Evolutionary conservation across 2,113 vertebrate genomes (phyloP).

Genomic region (Trinectes maculatus): DNA sequence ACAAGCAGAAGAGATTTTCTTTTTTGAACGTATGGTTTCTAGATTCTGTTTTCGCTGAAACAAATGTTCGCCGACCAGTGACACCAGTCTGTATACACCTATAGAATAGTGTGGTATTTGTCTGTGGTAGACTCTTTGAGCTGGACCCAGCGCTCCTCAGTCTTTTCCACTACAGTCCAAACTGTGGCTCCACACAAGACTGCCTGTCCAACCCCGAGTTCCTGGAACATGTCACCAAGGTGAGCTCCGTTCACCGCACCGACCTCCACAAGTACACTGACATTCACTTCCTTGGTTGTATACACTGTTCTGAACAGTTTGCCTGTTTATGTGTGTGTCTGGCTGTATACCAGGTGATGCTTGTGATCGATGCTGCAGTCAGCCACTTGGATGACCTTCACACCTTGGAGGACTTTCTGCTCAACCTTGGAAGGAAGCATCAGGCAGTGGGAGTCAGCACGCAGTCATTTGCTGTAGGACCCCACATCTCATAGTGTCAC

Average conservation of each 20-base stretch:
- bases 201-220: constrained; percentile 92
- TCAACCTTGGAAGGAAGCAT: constrained; percentile 91
- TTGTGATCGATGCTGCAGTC: constrained; percentile 93
- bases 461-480: constrained; percentile 90
- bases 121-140: constrained; percentile 89
- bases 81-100: constrained; percentile 25
- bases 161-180: constrained; percentile 91
- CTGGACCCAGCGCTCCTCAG: constrained; percentile 89
- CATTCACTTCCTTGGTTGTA: background rate
- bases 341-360: constrained; percentile 87
- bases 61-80: constrained; percentile 16
- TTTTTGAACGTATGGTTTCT: constrained; percentile 35
- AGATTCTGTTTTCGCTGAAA: constrained; percentile 30
- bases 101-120: constrained; percentile 49
- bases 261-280: background rate
- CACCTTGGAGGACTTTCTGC: constrained; percentile 89
- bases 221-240: constrained; percentile 94
- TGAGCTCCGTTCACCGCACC: constrained; percentile 71
- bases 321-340: background rate
- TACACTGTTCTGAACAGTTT: background rate
- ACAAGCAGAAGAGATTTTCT: constrained; percentile 24
- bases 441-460: constrained; percentile 89
- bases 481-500: background rate
- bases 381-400: constrained; percentile 90
- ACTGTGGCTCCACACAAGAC: constrained; percentile 88